Evolutionary conservation across 2,888 invertebrate genomes (phyloP).

Genomic region (Harpalus rubripes): DNA sequence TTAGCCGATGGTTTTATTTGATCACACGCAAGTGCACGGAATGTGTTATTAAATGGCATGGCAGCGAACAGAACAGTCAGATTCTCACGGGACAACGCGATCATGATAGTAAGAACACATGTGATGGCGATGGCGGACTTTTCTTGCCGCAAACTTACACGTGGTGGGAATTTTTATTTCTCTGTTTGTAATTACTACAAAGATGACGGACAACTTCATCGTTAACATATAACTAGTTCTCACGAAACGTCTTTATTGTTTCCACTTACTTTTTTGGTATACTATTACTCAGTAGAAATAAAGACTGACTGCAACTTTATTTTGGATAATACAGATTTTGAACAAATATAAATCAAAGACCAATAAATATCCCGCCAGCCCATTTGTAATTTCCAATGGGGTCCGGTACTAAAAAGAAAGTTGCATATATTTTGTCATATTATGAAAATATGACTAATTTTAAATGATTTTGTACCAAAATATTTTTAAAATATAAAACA

Average conservation of each 20-base stretch:
- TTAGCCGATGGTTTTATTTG: slow-evolving; percentile 57
- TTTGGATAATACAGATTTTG: too few species aligned
- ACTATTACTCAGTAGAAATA: too few species aligned
- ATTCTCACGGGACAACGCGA: slow-evolving; percentile 59
- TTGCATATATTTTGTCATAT: too few species aligned
- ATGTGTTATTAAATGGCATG: slow-evolving; percentile 61
- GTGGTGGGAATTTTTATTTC: slow-evolving; percentile 41
- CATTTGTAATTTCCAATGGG: too few species aligned
- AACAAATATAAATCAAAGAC: too few species aligned
- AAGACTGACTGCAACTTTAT: too few species aligned
- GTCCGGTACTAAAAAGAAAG: too few species aligned
- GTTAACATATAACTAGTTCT: slow-evolving; percentile 22
- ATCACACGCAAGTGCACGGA: slow-evolving; percentile 60
- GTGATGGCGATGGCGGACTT: slow-evolving; percentile 14
- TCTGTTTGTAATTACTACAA: slow-evolving; percentile 44
- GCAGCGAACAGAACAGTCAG: slow-evolving; percentile 42
- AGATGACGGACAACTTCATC: slow-evolving; percentile 27
- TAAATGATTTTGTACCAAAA: too few species aligned
- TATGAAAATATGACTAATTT: too few species aligned
- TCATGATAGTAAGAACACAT: slow-evolving; percentile 1
- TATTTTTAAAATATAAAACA: too few species aligned
- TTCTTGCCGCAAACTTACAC: slow-evolving; percentile 36
- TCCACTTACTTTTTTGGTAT: slow-evolving; percentile 24
- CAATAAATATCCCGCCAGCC: too few species aligned
- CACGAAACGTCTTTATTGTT: slow-evolving; percentile 24